Evolutionary conservation across 2,888 invertebrate species (phyloP), one percentile per base, ranked within the genome.

Genomic region (Mimumesa dahlbomi): DNA sequence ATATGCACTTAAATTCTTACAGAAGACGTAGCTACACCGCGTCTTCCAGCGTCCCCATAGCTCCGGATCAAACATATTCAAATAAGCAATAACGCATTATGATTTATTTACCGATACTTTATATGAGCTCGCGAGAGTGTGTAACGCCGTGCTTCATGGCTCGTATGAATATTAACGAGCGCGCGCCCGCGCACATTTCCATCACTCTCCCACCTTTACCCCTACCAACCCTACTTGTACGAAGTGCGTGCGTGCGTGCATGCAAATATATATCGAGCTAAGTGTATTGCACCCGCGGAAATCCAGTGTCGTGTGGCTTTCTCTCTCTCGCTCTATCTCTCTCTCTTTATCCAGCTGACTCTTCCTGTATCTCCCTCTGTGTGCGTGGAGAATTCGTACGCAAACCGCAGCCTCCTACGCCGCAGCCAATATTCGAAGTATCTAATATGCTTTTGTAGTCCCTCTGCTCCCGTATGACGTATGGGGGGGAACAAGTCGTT

Each of bases 81-180:
- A 85, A 86, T 86, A 81, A 74, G 80, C 85, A 82, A 86, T 84
- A 82, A 82, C 75, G 77, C 69, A 82, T 80, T 81, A 86, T 87
- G 83, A 87, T 87, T 86, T 86, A 86, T 87, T 85, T 84, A 83
- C 83, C 81, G 81, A 86, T 86, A 84, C 83, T 83, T 83, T 83
- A 81, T 81, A 81, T 70, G 61, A 42, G 66, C 42, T 22, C 57
- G 62, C 48, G 75, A 71, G 52, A 31, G 73, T 73, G 73, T 70
- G 75, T 56, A 58, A 64, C 71, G 69, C 57, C 77, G 76, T 79
- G 77, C 79, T 79, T 81, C 79, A 77, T 77, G 75, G 70, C 70
- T 73, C 76, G 78, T 85, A 87, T 85, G 86, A 87, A 88, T 87
- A 88, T 88, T 85, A 86, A 86, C 82, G 84, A 75, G 72, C 62